A percentile compares a stretch with the other conserved stretches of the same genome.
Conservation (phyloP, 2,888 invertebrate species). For the Leptopilina myrica region DNA sequence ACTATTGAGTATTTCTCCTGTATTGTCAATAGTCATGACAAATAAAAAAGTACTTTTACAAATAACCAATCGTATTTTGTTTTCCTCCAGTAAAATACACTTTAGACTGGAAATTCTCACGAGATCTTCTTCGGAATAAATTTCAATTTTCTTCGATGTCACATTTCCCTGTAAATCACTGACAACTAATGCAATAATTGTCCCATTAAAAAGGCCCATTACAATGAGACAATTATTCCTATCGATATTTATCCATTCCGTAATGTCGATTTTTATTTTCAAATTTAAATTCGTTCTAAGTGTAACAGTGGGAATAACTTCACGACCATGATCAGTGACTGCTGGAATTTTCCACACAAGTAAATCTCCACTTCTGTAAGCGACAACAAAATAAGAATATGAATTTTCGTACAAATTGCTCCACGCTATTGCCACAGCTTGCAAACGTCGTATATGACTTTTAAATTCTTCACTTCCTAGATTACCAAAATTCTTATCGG, state of each 20-base stretch:
- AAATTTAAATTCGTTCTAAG: constrained; percentile 46
- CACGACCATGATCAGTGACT: constrained; percentile 50
- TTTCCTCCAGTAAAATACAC: constrained; percentile 53
- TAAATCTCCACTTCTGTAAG: constrained; percentile 67
- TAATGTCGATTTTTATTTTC: constrained; percentile 59
- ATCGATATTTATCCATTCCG: constrained; percentile 64
- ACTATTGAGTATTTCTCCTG: constrained; percentile 49
- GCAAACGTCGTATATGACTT: constrained; percentile 58
- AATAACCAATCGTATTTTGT: constrained; percentile 58
- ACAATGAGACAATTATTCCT: constrained; percentile 59
- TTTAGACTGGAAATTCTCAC: constrained; percentile 60
- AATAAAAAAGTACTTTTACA: constrained; percentile 64
- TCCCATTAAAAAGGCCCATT: constrained; percentile 68
- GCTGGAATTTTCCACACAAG: constrained; percentile 65
- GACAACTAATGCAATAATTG: constrained; percentile 62
- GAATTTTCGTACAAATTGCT: constrained; percentile 59
- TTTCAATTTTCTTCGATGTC: constrained; percentile 48
- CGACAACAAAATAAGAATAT: constrained; percentile 67
- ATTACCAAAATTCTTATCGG: constrained; percentile 14
- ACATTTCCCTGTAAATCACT: constrained; percentile 47
- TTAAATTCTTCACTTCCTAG: constrained; percentile 47
- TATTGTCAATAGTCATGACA: constrained; percentile 56
- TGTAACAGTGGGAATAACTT: constrained; percentile 29
- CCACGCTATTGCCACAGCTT: constrained; percentile 68
- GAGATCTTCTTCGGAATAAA: constrained; percentile 60